A percentile compares a stretch with the other conserved stretches of the same genome.
Conservation (phyloP, 2,888 invertebrate genomes). For the Thecophora atra region DNA sequence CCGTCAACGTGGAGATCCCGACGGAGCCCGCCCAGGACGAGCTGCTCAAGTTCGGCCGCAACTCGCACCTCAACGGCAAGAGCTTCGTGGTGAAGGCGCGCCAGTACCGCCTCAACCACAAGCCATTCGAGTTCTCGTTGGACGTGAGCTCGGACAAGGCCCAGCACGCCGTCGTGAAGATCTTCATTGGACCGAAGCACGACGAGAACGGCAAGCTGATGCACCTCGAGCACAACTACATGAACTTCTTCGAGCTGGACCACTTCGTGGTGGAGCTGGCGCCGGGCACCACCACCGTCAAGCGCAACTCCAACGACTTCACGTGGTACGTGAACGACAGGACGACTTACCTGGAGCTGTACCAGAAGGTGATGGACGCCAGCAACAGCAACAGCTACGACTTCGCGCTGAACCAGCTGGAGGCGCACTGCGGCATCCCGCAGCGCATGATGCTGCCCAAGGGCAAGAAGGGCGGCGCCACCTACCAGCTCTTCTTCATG, state of each 20-base stretch:
- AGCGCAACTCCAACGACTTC: constrained; percentile 73
- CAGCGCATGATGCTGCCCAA: constrained; percentile 74
- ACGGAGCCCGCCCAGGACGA: constrained; percentile 59
- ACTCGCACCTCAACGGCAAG: constrained; percentile 54
- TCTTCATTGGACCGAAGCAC: constrained; percentile 77
- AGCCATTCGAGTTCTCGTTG: constrained; percentile 72
- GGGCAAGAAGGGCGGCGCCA: constrained; percentile 72
- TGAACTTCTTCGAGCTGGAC: constrained; percentile 75
- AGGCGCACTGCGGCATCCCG: constrained; percentile 71
- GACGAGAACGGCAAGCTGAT: constrained; percentile 69
- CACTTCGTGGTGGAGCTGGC: constrained; percentile 73
- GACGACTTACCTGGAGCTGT: constrained; percentile 64
- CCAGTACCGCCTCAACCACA: constrained; percentile 73
- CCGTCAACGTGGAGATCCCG: constrained; percentile 64
- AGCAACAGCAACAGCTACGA: constrained; percentile 66
- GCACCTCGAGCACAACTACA: constrained; percentile 71
- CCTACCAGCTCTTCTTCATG: constrained; percentile 72
- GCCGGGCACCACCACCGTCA: constrained; percentile 68
- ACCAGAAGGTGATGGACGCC: constrained; percentile 67
- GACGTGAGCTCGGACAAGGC: constrained; percentile 71
- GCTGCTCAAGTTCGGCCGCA: constrained; percentile 57
- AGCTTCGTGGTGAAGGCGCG: constrained; percentile 70
- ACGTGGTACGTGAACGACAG: constrained; percentile 74
- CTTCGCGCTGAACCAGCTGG: constrained; percentile 66
- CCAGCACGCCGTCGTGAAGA: constrained; percentile 72